A percentile compares a stretch with the other conserved stretches of the same genome.
Evolutionary conservation across 2,113 vertebrate species (phyloP).

Genomic region (Camarhynchus parvulus): DNA sequence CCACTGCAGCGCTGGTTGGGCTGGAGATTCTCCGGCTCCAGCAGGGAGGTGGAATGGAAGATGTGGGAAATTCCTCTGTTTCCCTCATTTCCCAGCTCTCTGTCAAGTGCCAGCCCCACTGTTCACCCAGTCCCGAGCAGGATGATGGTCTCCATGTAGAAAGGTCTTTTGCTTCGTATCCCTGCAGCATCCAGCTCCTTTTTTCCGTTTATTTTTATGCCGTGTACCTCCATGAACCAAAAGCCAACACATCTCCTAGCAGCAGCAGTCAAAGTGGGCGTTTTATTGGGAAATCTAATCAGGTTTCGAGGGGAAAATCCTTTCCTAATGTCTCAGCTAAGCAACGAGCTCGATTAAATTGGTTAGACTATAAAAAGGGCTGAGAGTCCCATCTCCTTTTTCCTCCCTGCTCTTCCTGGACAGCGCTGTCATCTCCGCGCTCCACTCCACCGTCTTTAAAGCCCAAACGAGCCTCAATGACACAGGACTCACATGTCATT

Average conservation of each 20-base stretch:
- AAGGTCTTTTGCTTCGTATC: not conserved
- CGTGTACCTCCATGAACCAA: not conserved
- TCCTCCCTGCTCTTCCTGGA: conserved; percentile 1
- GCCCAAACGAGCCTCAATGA: not conserved
- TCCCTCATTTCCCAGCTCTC: not conserved
- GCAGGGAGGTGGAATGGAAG: not conserved
- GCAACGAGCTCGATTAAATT: not conserved
- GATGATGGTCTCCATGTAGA: not conserved
- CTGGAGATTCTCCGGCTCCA: not conserved
- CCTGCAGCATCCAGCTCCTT: not conserved
- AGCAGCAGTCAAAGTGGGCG: conserved; percentile 18
- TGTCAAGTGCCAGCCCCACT: rapidly evolving
- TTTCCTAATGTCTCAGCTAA: conserved; percentile 32
- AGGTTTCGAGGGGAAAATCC: conserved; percentile 40
- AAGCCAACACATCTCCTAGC: conserved; percentile 16
- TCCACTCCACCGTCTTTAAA: not conserved
- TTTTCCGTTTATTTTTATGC: not conserved
- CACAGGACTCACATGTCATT: not conserved
- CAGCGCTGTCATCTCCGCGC: not conserved
- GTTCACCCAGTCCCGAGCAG: not conserved
- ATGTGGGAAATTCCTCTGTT: conserved; percentile 26
- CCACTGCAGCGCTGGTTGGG: not conserved
- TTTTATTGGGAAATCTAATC: conserved; percentile 45
- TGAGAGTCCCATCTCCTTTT: not conserved
- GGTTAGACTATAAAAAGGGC: conserved; percentile 20